phyloP scores from a whole-genome alignment of 2,797 vertebrate genomes.

The Schizopygopsis pylzovi region DNA sequence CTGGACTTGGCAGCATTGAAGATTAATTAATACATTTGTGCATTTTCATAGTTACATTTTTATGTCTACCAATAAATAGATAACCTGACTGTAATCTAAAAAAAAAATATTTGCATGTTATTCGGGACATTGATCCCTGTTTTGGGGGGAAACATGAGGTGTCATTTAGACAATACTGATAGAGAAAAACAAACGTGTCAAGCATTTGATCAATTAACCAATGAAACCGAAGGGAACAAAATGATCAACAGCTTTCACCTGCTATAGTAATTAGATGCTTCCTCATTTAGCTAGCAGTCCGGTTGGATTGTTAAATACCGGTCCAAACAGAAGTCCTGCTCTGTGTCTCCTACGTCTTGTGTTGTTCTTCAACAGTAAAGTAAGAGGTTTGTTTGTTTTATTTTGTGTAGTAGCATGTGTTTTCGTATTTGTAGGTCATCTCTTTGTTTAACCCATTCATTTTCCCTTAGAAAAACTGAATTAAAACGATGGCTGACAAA shows the following conservation, averaged over 20 bases:
- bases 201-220: conserved; percentile 16
- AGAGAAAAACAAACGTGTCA: not conserved
- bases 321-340: fast-evolving
- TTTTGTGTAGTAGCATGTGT: not conserved
- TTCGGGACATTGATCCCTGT: not conserved
- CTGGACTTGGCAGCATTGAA: not conserved
- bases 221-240: not conserved
- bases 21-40: not conserved
- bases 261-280: not conserved
- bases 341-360: not conserved
- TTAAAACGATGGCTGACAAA: conserved; percentile 74
- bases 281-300: not conserved
- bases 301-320: not conserved
- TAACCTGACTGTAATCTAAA: not conserved
- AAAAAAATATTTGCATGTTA: not conserved
- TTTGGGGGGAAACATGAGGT: not conserved
- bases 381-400: not conserved
- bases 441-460: not conserved
- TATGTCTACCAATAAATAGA: not conserved
- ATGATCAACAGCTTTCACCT: conserved; percentile 20
- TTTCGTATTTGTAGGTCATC: not conserved
- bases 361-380: not conserved
- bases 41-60: not conserved
- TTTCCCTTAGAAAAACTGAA: not conserved
- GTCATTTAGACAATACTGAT: too few relatives aligned